These are phyloP conservation scores for Sogatella furcifera DNA, from an alignment of 1,140 invertebrate species.

Conservation along the genomic window DNA sequence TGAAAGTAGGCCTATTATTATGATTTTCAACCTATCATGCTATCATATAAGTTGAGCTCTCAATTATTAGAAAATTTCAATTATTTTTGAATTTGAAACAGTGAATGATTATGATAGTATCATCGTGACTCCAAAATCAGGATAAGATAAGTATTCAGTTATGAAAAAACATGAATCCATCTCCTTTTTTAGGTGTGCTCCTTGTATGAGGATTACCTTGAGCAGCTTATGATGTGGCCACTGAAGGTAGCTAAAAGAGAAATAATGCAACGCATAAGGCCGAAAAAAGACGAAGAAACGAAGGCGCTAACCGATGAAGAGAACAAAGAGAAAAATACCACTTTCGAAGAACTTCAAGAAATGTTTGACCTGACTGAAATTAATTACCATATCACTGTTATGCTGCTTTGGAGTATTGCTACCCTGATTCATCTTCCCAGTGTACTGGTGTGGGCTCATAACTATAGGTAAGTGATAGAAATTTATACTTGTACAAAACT, in stretches of 20 bases:
- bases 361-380: slow-evolving; percentile 8
- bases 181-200: slow-evolving; percentile 42
- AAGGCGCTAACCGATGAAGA: slow-evolving; percentile 13
- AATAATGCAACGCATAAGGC: background rate
- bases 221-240: slow-evolving; percentile 40
- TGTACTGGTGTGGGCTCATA: slow-evolving; percentile 37
- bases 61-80: too few relatives aligned
- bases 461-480: slow-evolving; percentile 29
- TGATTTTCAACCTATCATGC: too few relatives aligned
- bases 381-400: slow-evolving; percentile 31
- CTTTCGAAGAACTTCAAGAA: slow-evolving; percentile 23
- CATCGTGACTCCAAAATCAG: too few relatives aligned
- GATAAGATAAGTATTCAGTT: too few relatives aligned
- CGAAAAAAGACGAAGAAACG: background rate
- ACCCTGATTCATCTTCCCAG: slow-evolving; percentile 33
- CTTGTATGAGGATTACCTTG: slow-evolving; percentile 62
- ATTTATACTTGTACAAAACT: too few relatives aligned
- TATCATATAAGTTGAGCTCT: too few relatives aligned
- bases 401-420: slow-evolving; percentile 31
- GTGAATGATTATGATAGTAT: too few relatives aligned
- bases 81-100: too few relatives aligned
- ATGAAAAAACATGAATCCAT: background rate
- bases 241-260: slow-evolving; percentile 14
- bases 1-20: too few relatives aligned
- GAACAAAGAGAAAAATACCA: slow-evolving; percentile 24